These are phyloP conservation scores for Seira ritae DNA, from an alignment of 2,888 invertebrate species.

Conservation along the genomic window DNA sequence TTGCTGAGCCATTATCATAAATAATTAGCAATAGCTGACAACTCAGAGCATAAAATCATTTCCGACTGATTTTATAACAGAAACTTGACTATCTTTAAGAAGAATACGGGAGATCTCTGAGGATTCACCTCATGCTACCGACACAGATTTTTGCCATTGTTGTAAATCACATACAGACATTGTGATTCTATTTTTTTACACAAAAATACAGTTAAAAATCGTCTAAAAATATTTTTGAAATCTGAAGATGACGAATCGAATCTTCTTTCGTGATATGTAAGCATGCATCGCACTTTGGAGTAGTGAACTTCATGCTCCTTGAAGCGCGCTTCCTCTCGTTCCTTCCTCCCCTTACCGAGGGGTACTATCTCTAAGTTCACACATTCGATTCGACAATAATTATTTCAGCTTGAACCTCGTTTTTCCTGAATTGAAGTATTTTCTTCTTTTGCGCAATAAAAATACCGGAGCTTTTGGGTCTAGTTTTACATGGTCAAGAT, in stretches of 20 bases:
- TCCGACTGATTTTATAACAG: conserved; percentile 14
- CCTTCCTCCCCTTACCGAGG: not conserved
- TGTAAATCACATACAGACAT: not conserved
- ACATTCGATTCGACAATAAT: conserved; percentile 39
- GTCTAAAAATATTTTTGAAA: conserved; percentile 12
- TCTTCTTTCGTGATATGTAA: conserved; percentile 10
- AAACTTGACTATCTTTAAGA: conserved; percentile 29
- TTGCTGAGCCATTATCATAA: conserved; percentile 28
- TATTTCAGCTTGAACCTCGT: conserved; percentile 48
- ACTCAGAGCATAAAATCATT: not conserved
- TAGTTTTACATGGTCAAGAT: not conserved
- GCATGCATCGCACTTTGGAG: conserved; percentile 12
- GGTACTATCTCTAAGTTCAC: not conserved
- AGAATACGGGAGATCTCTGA: not conserved
- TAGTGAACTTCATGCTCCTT: conserved; percentile 73
- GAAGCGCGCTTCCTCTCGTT: conserved; percentile 70
- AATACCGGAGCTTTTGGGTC: not conserved
- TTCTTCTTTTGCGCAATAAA: not conserved
- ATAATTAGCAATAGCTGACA: not conserved
- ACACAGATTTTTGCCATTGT: conserved; percentile 23
- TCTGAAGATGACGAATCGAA: not conserved
- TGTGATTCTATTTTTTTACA: not conserved
- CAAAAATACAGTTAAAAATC: conserved; percentile 18
- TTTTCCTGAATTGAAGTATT: not conserved
- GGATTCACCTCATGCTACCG: conserved; percentile 26